A percentile compares a stretch with the other conserved stretches of the same genome.
Evolutionary conservation across 2,113 vertebrate species (phyloP).

Genomic region (Microcebus murinus): DNA sequence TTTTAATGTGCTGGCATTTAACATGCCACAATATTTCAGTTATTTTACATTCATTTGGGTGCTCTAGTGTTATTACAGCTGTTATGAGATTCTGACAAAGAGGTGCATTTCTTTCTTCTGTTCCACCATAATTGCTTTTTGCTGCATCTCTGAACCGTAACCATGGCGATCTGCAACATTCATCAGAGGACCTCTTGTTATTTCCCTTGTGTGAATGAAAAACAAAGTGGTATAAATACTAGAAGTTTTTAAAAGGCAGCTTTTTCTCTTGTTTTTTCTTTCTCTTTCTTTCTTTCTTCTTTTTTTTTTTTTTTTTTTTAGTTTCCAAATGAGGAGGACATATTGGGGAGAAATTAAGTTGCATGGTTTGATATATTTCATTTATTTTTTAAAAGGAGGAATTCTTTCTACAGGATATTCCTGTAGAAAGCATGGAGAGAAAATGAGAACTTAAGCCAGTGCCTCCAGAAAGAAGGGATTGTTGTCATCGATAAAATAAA

Average conservation of each 20-base stretch:
- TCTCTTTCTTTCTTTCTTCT: accelerated
- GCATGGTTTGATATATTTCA: constrained; percentile 64
- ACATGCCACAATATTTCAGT: constrained; percentile 89
- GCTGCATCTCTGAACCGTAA: constrained; percentile 91
- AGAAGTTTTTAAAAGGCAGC: constrained; percentile 79
- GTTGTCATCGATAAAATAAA: constrained; percentile 72
- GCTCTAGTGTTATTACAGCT: constrained; percentile 92
- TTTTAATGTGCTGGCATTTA: constrained; percentile 88
- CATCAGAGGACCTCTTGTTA: constrained; percentile 91
- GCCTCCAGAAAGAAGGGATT: constrained; percentile 78
- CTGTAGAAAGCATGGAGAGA: constrained; percentile 55
- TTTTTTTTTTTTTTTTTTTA: background rate
- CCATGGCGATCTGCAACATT: constrained; percentile 90
- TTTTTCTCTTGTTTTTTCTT: background rate
- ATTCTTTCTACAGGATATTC: constrained; percentile 53
- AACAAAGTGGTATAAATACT: constrained; percentile 82
- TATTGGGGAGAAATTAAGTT: constrained; percentile 53
- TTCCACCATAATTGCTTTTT: constrained; percentile 92
- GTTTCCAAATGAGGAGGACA: constrained; percentile 65
- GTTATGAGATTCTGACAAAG: constrained; percentile 93
- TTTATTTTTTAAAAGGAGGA: constrained; percentile 66
- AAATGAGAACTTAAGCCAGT: constrained; percentile 69
- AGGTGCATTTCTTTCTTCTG: constrained; percentile 87
- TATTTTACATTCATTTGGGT: constrained; percentile 89
- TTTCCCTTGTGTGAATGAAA: constrained; percentile 87